A percentile compares a stretch with the other conserved stretches of the same genome.
Conservation (phyloP, 2,888 invertebrate genomes). For the Tupiocoris notatus region DNA sequence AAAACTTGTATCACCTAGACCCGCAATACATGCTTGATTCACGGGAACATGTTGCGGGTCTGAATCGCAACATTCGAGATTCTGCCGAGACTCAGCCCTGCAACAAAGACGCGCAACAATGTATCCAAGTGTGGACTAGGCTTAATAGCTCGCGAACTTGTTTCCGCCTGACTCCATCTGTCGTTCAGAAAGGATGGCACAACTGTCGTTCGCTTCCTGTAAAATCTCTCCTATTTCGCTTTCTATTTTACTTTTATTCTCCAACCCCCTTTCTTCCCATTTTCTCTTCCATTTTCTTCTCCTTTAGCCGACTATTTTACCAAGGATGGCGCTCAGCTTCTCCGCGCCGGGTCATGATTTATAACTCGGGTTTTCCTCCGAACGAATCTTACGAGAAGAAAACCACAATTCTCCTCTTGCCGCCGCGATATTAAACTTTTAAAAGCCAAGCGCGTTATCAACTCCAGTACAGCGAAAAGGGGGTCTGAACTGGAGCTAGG, state of each 20-base stretch:
- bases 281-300: background rate
- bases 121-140: too few relatives aligned
- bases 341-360: background rate
- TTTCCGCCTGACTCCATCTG: too few relatives aligned
- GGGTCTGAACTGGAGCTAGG: background rate
- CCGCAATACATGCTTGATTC: too few relatives aligned
- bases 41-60: too few relatives aligned
- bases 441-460: slow-evolving; percentile 10
- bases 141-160: too few relatives aligned
- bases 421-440: slow-evolving; percentile 18
- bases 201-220: background rate
- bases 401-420: slow-evolving; percentile 4
- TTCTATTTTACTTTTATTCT: background rate
- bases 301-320: background rate
- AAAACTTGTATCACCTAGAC: too few relatives aligned
- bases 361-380: background rate
- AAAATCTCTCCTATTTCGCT: background rate
- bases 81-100: too few relatives aligned
- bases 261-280: background rate
- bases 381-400: background rate
- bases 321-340: background rate
- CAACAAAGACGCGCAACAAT: too few relatives aligned
- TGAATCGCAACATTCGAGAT: too few relatives aligned
- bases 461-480: background rate
- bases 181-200: too few relatives aligned